phyloP scores from a whole-genome alignment of 2,888 invertebrate species.

The Tipula lateralis region DNA sequence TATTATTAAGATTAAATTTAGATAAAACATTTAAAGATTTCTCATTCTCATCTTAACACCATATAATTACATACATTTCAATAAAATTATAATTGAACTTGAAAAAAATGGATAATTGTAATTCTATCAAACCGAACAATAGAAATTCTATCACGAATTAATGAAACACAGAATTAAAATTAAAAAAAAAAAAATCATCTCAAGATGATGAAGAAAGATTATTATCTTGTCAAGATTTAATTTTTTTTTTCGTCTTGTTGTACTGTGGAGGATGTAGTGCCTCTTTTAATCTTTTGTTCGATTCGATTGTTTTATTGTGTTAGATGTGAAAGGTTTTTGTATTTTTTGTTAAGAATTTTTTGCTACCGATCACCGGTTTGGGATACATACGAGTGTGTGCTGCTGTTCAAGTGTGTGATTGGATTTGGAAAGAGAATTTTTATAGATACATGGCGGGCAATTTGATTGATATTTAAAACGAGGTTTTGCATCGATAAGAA shows the following conservation, averaged over 20 bases:
- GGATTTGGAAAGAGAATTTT: background rate
- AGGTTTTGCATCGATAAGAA: too few relatives aligned
- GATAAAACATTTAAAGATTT: slow-evolving; percentile 5
- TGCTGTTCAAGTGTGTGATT: background rate
- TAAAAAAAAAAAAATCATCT: background rate
- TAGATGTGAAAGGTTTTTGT: background rate
- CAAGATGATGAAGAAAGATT: background rate
- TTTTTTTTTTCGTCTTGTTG: background rate
- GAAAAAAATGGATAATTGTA: background rate
- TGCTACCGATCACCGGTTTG: background rate
- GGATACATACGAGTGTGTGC: background rate
- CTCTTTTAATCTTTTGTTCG: background rate
- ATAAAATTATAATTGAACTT: background rate
- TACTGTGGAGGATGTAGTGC: background rate
- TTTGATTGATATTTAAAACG: background rate
- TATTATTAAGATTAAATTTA: background rate
- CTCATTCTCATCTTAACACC: background rate
- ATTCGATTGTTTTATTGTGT: background rate
- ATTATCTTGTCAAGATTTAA: slow-evolving; percentile 4
- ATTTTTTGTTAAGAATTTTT: background rate
- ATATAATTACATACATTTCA: background rate
- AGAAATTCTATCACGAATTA: background rate
- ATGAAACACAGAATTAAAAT: slow-evolving; percentile 12
- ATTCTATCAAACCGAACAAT: background rate
- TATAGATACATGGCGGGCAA: background rate